Base-by-base conservation (phyloP, 2,113 vertebrate species). In the Microtus montanus region DNA sequence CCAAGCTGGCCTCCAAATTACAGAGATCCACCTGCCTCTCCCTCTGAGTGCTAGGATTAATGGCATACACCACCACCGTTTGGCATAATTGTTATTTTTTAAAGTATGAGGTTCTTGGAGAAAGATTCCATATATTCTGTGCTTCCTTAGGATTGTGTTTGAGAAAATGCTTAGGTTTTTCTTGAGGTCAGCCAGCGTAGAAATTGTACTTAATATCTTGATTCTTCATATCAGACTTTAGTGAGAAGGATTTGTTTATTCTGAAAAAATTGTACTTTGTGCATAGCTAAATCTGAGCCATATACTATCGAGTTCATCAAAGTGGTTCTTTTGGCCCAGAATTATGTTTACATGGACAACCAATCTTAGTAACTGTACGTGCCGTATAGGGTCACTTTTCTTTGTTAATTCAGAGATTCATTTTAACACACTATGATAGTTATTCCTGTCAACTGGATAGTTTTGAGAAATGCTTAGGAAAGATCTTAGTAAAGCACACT, bases 201-300 rank as follows among this genome's bases (percentile, higher is more conserved):
- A 96, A 90, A 90, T 52, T 47, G 20, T 13, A 38, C 93, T 85
- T 80, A 82, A 77, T 78, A 4, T 80, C 24, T 97, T 35, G 79
- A 0, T 92, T 64, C 44, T 96, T 96, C 49, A 96, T 61, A 74
- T 91, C 68, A 91, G 83, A 93, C 44, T 90, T 89, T 64, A 90
- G 92, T 71, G 85, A 58, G 78, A 92, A 74, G 58, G 13, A 66
- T 83, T 95, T 95, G 38, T 96, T 95, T 95, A 93, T 79, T 93
- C 58, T 96, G 87, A 95, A 49, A 90, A 95, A 92, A 83, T 90
- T 80, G 3, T 22, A 41, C 41, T 96, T 96, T 22, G 83, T 58
- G 49, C 26, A 86, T 89, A 97, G 61, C 26, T 91, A 91, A 88
- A 63, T 89, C 71, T 95, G 63, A 52, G 90, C 22, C 35, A 90